phyloP scores from a whole-genome alignment of 2,113 vertebrate genomes.

The Amphiprion ocellaris region DNA sequence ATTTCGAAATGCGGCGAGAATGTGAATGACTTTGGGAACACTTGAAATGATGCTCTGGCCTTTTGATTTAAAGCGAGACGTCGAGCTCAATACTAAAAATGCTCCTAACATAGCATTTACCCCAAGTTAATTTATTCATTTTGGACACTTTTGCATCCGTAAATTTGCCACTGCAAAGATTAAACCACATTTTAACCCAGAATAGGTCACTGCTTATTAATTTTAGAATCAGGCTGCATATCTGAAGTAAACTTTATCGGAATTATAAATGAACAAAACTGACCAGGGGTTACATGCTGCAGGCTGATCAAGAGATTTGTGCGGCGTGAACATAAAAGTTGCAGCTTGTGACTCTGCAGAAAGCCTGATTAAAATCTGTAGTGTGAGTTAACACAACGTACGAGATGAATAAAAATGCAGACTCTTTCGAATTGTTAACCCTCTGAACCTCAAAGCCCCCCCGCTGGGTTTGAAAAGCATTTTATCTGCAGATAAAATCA shows the following conservation, averaged over 20 bases:
- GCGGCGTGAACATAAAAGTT: background rate
- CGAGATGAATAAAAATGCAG: slow-evolving; percentile 8
- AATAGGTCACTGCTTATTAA: too few relatives aligned
- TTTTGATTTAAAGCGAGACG: slow-evolving; percentile 4
- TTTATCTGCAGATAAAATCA: too few relatives aligned
- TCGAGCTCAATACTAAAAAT: background rate
- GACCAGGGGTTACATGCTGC: background rate
- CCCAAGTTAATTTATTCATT: too few relatives aligned
- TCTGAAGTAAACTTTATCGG: background rate
- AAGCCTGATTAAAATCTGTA: slow-evolving; percentile 12
- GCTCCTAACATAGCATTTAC: background rate
- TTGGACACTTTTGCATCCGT: background rate
- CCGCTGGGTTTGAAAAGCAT: background rate
- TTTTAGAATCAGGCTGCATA: background rate
- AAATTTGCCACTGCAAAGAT: background rate
- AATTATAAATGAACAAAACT: slow-evolving; percentile 11
- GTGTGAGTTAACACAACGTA: background rate
- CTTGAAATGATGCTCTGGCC: background rate
- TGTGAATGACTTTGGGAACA: slow-evolving; percentile 4
- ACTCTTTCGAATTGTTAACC: background rate
- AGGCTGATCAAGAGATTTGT: background rate
- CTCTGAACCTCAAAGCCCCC: too few relatives aligned
- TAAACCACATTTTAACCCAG: background rate
- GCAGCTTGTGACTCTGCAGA: background rate
- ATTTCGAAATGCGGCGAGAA: slow-evolving; percentile 16